Conservation (phyloP, 2,797 vertebrate genomes). For the Pristis pectinata region DNA sequence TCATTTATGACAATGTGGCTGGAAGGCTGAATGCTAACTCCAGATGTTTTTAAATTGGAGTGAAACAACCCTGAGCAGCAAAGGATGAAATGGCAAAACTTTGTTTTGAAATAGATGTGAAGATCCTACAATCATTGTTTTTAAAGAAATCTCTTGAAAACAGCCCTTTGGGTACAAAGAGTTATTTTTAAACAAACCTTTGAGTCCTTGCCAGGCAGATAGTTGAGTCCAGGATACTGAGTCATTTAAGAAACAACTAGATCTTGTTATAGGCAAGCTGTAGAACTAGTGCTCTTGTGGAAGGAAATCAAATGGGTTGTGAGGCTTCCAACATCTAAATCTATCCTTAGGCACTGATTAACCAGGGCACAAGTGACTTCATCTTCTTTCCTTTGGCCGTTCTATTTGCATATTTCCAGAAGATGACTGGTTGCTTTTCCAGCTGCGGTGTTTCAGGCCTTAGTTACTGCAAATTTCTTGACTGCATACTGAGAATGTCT, state of each 20-base stretch:
- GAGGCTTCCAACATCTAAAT: neutral
- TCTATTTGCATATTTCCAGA: neutral
- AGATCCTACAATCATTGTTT: neutral
- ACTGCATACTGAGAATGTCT: neutral
- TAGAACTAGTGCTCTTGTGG: neutral
- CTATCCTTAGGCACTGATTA: neutral
- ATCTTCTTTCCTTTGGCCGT: neutral
- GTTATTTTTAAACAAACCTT: neutral
- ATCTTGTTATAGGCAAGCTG: neutral
- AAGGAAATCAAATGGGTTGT: neutral
- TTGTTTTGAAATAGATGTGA: slow-evolving; percentile 2
- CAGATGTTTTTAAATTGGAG: neutral
- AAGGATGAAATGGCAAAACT: neutral
- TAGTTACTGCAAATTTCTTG: neutral
- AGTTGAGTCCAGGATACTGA: neutral
- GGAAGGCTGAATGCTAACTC: neutral
- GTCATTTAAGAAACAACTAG: neutral
- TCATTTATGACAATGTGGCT: slow-evolving; percentile 8
- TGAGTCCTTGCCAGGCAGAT: neutral
- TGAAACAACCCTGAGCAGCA: neutral
- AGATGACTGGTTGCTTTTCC: neutral
- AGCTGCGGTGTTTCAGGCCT: neutral
- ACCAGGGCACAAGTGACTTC: neutral
- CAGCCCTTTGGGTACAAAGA: neutral
- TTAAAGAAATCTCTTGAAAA: neutral